Evolutionary conservation across 2,888 invertebrate species (phyloP).

Genomic region (Halictus quadricinctus): DNA sequence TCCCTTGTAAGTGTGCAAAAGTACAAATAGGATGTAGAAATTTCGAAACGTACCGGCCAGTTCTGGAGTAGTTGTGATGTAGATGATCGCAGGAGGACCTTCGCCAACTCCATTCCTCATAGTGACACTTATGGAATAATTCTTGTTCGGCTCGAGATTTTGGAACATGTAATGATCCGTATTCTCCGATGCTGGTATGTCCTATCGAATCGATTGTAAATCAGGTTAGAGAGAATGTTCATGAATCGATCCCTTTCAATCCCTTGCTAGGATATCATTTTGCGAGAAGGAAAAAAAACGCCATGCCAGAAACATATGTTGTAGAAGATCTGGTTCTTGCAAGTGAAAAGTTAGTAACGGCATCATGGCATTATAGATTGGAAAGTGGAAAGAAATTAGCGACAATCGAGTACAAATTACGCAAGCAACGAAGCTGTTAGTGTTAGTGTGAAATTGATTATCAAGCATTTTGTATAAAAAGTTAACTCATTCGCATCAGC

Average conservation of each 20-base stretch:
- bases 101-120: slow-evolving; percentile 92
- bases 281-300: slow-evolving; percentile 72
- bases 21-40: background rate
- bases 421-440: slow-evolving; percentile 31
- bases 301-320: slow-evolving; percentile 78
- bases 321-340: slow-evolving; percentile 73
- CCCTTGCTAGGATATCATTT: slow-evolving; percentile 50
- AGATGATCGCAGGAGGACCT: slow-evolving; percentile 88
- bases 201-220: slow-evolving; percentile 83
- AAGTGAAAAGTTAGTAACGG: slow-evolving; percentile 61
- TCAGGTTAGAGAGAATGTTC: background rate
- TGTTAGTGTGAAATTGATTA: slow-evolving; percentile 17
- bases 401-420: slow-evolving; percentile 7
- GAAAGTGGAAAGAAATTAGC: slow-evolving; percentile 20
- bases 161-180: slow-evolving; percentile 89
- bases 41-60: slow-evolving; percentile 84
- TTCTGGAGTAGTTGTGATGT: slow-evolving; percentile 87
- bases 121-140: slow-evolving; percentile 90
- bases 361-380: background rate
- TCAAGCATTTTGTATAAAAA: background rate
- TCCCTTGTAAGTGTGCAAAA: background rate
- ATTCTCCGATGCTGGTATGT: slow-evolving; percentile 89
- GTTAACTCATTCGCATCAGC: background rate
- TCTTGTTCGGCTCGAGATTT: slow-evolving; percentile 88
- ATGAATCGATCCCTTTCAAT: slow-evolving; percentile 29